Evolutionary conservation across 2,797 vertebrate species (phyloP).

Genomic region (Crenuchus spilurus): DNA sequence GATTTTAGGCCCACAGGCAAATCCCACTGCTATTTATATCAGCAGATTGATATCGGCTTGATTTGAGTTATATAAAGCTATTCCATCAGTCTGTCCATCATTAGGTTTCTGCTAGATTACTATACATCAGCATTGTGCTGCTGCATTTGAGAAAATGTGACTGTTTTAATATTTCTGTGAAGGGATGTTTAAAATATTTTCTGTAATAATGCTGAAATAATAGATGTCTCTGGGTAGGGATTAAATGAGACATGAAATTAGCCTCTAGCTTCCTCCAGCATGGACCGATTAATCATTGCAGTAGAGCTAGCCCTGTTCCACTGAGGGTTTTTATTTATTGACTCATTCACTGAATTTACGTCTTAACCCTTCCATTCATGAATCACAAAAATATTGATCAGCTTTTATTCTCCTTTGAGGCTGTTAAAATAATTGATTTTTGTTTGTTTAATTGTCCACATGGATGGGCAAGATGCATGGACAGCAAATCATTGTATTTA

Average conservation of each 20-base stretch:
- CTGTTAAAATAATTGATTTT: no score
- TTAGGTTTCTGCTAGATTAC: background rate
- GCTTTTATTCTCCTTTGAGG: no score
- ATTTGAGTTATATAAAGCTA: background rate
- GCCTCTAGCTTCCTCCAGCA: slow-evolving; percentile 16
- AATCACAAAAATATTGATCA: no score
- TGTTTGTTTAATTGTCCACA: no score
- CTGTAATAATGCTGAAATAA: background rate
- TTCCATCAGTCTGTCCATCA: background rate
- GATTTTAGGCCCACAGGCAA: background rate
- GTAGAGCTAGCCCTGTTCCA: background rate
- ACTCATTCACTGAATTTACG: background rate
- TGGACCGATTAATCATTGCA: slow-evolving; percentile 9
- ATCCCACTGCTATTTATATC: background rate
- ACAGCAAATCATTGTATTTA: no score
- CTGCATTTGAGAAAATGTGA: background rate
- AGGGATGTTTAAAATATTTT: background rate
- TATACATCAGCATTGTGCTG: background rate
- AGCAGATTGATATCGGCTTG: background rate
- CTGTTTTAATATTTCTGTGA: slow-evolving; percentile 3
- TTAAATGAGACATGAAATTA: slow-evolving; percentile 46
- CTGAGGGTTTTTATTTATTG: background rate
- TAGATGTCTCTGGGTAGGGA: background rate
- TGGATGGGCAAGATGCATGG: no score
- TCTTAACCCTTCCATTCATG: no score